These are phyloP conservation scores for Pantala flavescens DNA, from an alignment of 1,140 invertebrate genomes.

Conservation along the genomic window DNA sequence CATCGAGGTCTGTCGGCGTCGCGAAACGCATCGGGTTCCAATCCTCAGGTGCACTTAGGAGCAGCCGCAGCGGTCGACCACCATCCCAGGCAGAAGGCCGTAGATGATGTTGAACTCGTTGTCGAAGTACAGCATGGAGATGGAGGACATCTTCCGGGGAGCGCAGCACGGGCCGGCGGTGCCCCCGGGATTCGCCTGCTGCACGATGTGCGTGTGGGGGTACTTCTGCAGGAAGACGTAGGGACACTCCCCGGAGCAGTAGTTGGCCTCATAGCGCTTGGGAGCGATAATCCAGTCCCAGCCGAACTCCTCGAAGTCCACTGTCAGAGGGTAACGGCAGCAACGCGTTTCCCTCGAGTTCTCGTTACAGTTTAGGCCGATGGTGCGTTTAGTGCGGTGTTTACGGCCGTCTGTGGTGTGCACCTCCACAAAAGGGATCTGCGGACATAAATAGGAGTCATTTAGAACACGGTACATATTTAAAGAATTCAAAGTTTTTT, in stretches of 20 bases:
- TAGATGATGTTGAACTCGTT: conserved; percentile 77
- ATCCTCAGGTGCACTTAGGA: conserved; percentile 44
- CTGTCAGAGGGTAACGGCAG: conserved; percentile 81
- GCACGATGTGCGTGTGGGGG: conserved; percentile 87
- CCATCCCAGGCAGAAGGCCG: conserved; percentile 82
- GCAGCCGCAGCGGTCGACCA: conserved; percentile 85
- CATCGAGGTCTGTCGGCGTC: neutral
- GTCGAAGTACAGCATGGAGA: conserved; percentile 90
- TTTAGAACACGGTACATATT: too few species aligned
- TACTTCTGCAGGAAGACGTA: conserved; percentile 81
- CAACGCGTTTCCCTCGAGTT: conserved; percentile 66
- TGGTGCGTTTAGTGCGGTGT: conserved; percentile 56
- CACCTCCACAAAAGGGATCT: conserved; percentile 76
- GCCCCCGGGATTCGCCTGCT: conserved; percentile 56
- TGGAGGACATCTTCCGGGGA: conserved; percentile 75
- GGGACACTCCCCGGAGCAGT: conserved; percentile 91
- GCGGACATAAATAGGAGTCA: conserved; percentile 26
- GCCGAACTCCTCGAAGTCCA: conserved; percentile 92
- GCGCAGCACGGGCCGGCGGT: conserved; percentile 80
- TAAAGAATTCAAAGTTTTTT: too few species aligned
- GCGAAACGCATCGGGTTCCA: neutral
- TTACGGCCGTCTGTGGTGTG: conserved; percentile 51
- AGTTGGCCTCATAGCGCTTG: conserved; percentile 89
- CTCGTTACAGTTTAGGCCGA: conserved; percentile 67
- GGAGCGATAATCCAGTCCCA: conserved; percentile 99